phyloP scores from a whole-genome alignment of 1,140 invertebrate species.

The Drosophila simulans region DNA sequence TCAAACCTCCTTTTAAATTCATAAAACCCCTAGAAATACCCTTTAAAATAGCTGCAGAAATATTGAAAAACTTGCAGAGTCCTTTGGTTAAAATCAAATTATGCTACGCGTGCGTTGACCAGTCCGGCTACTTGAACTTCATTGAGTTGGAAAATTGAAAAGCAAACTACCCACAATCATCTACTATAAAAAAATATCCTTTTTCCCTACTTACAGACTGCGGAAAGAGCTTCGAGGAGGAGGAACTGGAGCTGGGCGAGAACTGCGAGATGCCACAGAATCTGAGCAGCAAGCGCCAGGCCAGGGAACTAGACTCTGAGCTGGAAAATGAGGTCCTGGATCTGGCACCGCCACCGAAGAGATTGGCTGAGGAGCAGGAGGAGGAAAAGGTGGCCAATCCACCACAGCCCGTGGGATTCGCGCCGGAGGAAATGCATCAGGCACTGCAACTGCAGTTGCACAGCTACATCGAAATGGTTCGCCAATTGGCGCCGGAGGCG shows the following conservation, averaged over 20 bases:
- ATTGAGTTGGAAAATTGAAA: slow-evolving; percentile 84
- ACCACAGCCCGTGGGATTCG: slow-evolving; percentile 51
- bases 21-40: slow-evolving; percentile 6
- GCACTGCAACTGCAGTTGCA: slow-evolving; percentile 81
- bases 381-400: slow-evolving; percentile 10
- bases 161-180: slow-evolving; percentile 57
- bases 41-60: slow-evolving; percentile 38
- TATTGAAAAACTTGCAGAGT: slow-evolving; percentile 41
- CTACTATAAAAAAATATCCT: slow-evolving; percentile 39
- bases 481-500: slow-evolving; percentile 67
- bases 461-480: slow-evolving; percentile 82
- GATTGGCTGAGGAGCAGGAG: slow-evolving; percentile 26
- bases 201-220: slow-evolving; percentile 61
- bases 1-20: not conserved
- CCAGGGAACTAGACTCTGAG: slow-evolving; percentile 47
- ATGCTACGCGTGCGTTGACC: slow-evolving; percentile 57
- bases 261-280: slow-evolving; percentile 64
- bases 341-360: slow-evolving; percentile 66
- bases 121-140: slow-evolving; percentile 73
- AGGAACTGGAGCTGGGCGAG: slow-evolving; percentile 48
- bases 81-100: slow-evolving; percentile 62
- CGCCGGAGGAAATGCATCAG: slow-evolving; percentile 75
- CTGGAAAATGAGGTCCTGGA: slow-evolving; percentile 70
- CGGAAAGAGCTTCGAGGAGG: slow-evolving; percentile 66
- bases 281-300: slow-evolving; percentile 72